phyloP scores from a whole-genome alignment of 2,888 invertebrate genomes.

The Pristionchus fissidentatus region DNA sequence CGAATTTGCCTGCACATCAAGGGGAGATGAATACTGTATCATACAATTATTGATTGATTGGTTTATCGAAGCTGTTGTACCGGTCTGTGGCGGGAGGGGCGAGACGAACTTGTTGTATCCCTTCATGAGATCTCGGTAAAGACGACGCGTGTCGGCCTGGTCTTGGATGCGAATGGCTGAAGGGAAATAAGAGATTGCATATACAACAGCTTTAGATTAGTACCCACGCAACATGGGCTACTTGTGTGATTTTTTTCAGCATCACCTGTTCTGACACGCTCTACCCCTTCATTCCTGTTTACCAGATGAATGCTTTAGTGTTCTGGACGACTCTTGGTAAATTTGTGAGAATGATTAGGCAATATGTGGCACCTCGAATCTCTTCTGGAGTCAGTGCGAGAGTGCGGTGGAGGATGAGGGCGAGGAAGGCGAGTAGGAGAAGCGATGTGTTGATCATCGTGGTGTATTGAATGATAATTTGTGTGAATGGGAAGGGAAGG shows the following conservation, averaged over 20 bases:
- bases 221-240: too few species aligned
- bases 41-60: not conserved
- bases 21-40: not conserved
- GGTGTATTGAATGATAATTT: not conserved
- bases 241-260: too few species aligned
- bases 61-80: not conserved
- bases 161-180: not conserved
- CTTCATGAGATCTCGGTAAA: not conserved
- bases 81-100: not conserved
- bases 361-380: slow-evolving; percentile 19
- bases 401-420: not conserved
- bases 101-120: slow-evolving; percentile 10
- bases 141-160: not conserved
- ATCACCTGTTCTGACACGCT: too few species aligned
- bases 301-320: too few species aligned
- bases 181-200: too few species aligned
- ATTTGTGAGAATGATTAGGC: not conserved
- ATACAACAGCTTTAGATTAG: too few species aligned
- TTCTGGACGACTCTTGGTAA: too few species aligned
- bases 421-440: not conserved
- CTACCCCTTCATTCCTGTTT: too few species aligned
- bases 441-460: not conserved
- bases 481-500: not conserved
- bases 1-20: not conserved
- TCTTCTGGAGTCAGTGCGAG: not conserved